Evolutionary conservation across 1,140 invertebrate species (phyloP), one percentile per base, ranked within the genome.

Genomic region (Elysia chlorotica): DNA sequence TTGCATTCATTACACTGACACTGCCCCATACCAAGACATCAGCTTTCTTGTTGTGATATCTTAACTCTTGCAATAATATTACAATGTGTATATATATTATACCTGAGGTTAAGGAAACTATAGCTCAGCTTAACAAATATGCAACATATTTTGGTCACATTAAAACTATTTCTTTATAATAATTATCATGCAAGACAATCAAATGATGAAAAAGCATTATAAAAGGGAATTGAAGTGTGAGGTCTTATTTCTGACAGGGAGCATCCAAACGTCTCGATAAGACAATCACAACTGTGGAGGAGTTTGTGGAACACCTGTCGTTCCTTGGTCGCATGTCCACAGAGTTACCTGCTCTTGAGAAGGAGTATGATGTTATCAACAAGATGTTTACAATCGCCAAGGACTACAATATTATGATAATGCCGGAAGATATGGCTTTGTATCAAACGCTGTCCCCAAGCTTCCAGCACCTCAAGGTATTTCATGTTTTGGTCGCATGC

Each of bases 251-350:
- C 28, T 25, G 38, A 1, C 65, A 87, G 85, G 83, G 84, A 57
- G 84, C 86, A 35, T 82, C 81, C n/a, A 86, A 83, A 74, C 82
- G 82, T 35, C 75, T 87, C 30, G 87, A 87, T 65, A 73, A 82
- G 36, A 79, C 78, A 25, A 86, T 83, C 53, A 71, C 66, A 33
- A 82, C 82, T 19, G 86, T 88, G 5, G 87, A 87, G 62, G 85
- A 87, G 70, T 88, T 87, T 84, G 87, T 88, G 5, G 86, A 88
- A 25, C 87, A 88, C 76, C 72, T 88, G 72, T 82, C 83, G 2
- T 86, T 87, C 74, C 76, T 88, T 33, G 82, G 80, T 10, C 80
- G 81, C 61, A 86, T 87, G 77, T 79, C 79, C 6, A 78, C 80
- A 56, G 86, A 88, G 73, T 75, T 87, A 74, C 79, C 83, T 41